A percentile compares a stretch with the other conserved stretches of the same genome.
These are phyloP conservation scores for Aspidiotus rigidus DNA, from an alignment of 2,888 invertebrate species.

Conservation along the genomic window DNA sequence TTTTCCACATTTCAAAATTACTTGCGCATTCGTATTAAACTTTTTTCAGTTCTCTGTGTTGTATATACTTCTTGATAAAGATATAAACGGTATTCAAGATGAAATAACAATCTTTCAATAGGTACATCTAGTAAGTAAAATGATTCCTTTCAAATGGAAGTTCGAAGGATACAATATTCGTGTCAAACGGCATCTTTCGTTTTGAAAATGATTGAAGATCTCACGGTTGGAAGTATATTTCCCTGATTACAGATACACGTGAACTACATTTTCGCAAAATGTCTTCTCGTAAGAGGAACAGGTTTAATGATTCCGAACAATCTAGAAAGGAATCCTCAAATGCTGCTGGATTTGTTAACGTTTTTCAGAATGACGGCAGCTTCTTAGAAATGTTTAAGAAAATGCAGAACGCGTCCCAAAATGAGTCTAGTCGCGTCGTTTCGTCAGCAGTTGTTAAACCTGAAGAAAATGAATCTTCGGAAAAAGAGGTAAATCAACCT, in stretches of 20 bases:
- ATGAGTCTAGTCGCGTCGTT: not conserved
- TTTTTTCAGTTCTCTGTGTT: no score
- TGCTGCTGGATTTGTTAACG: slow-evolving; percentile 44
- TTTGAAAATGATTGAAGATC: slow-evolving; percentile 29
- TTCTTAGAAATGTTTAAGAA: slow-evolving; percentile 87
- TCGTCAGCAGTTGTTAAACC: not conserved
- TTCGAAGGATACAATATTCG: no score
- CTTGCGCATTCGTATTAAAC: no score
- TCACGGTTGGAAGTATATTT: slow-evolving; percentile 39
- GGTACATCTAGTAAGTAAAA: no score
- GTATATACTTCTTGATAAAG: no score
- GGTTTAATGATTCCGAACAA: not conserved
- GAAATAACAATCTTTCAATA: no score
- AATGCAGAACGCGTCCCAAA: slow-evolving; percentile 51
- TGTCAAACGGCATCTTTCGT: not conserved
- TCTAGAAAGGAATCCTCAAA: no score
- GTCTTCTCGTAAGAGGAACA: not conserved
- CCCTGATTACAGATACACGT: slow-evolving; percentile 38
- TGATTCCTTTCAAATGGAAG: no score
- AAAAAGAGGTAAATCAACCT: slow-evolving; percentile 11
- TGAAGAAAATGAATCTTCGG: slow-evolving; percentile 5
- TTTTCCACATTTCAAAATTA: no score
- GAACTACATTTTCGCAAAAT: slow-evolving; percentile 39
- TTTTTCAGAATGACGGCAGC: slow-evolving; percentile 80
- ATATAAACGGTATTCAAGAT: no score